Base-by-base conservation (phyloP, 92 coral and sea anemone genomes). In the Anthopleura xanthogrammica region DNA sequence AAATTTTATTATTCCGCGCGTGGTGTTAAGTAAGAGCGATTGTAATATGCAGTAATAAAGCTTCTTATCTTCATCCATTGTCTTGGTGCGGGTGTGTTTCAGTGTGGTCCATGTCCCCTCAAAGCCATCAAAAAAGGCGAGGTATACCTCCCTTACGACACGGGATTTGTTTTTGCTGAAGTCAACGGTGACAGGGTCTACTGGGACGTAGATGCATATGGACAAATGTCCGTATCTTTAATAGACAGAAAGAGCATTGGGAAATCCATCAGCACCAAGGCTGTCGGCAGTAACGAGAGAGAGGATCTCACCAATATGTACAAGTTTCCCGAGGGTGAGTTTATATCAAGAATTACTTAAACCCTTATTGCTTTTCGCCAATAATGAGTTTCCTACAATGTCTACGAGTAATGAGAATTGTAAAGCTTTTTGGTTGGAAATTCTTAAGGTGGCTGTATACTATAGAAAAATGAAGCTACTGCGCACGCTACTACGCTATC, bases 51-150 rank as follows among this genome's bases (percentile, higher is more conserved):
- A 29, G 50, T 9, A 46, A 46, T 46, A 46, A 46, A 46, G 36
- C 36, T 29, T 29, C 36, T 29, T 29, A 46, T 46, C 9, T 9
- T 5, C 7, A 6, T 46, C 9, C 50, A 5, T 5, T 46, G 9
- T 9, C 50, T 46, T 46, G 50, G 9, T 46, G 50, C 75, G 91
- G 97, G 93, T 41, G 87, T 91, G 65, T 91, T 62, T 68, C 91
- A 89, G 4, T 93, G 97, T 57, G 98, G 98, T 12, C 98, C 98
- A 22, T 93, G 95, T 20, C 93, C 98, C 5, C 86, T 93, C 77
- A 93, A 85, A 19, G 98, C 97, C 9, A 81, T 95, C 50, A 91
- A 95, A 60, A 85, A 89, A 0, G 98, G 98, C 3, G 93, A 93
- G 41, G 93, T 95, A 10, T 91, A 89, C 65, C 74, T 91, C 2